Percentiles rank a stretch among this genome's conserved stretches.
Conservation (phyloP, 2,113 vertebrate species). For the Gracilinanus agilis region DNA sequence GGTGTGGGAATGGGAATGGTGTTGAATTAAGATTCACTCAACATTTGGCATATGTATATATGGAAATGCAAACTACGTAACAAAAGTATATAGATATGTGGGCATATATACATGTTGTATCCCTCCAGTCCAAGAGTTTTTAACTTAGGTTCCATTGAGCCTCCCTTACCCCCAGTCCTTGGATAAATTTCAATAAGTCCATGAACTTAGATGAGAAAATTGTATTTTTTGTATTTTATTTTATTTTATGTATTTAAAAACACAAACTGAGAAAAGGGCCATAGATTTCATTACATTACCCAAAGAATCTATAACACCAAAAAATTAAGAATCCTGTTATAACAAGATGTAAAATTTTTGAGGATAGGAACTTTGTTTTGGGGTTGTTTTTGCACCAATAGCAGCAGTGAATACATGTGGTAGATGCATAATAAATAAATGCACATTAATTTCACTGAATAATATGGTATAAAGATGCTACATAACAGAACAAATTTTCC, state of each 20-base stretch:
- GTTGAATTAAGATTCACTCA: neutral
- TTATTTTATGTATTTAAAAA: neutral
- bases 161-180: neutral
- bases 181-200: neutral
- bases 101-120: neutral
- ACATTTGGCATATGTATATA: neutral
- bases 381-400: neutral
- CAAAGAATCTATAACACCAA: neutral
- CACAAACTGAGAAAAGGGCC: neutral
- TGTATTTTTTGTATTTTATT: neutral
- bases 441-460: neutral
- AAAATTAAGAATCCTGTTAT: neutral
- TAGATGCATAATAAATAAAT: neutral
- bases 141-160: neutral
- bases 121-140: neutral
- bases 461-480: neutral
- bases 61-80: neutral
- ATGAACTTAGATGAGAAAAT: neutral
- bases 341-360: neutral
- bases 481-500: neutral
- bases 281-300: neutral
- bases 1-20: neutral
- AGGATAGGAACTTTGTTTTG: neutral
- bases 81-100: neutral
- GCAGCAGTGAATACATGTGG: neutral